Conservation (phyloP, 2,888 invertebrate genomes). For the Trissolcus japonicus region DNA sequence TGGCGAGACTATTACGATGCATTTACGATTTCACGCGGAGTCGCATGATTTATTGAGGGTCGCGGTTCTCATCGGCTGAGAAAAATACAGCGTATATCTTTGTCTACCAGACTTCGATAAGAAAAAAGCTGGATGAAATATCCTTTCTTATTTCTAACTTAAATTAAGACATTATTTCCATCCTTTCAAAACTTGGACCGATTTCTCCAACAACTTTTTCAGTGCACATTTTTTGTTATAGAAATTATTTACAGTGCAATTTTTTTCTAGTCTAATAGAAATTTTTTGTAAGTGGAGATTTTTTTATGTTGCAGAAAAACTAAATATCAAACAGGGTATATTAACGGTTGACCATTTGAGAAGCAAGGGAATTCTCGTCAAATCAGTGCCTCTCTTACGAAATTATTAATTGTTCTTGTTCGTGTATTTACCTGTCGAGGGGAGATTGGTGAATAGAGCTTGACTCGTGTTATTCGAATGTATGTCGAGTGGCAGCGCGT, state of each 20-base stretch:
- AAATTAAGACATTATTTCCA: too few relatives aligned
- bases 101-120: neutral
- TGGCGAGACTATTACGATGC: slow-evolving; percentile 73
- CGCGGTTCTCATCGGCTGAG: slow-evolving; percentile 42
- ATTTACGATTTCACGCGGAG: slow-evolving; percentile 74
- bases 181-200: too few relatives aligned
- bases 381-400: slow-evolving; percentile 53
- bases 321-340: too few relatives aligned
- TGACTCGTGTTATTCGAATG: slow-evolving; percentile 57
- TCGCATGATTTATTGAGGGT: slow-evolving; percentile 49
- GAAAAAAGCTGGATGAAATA: too few relatives aligned
- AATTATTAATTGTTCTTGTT: slow-evolving; percentile 54
- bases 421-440: slow-evolving; percentile 55
- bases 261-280: too few relatives aligned
- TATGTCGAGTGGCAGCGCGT: slow-evolving; percentile 54
- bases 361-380: slow-evolving; percentile 51
- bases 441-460: slow-evolving; percentile 59
- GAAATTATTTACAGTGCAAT: too few relatives aligned
- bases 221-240: too few relatives aligned
- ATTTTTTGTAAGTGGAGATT: too few relatives aligned
- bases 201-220: too few relatives aligned
- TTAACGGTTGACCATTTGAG: slow-evolving; percentile 23
- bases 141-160: too few relatives aligned
- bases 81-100: slow-evolving; percentile 27
- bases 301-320: too few relatives aligned